phyloP scores from a whole-genome alignment of 1,140 invertebrate species.

The Contarinia nasturtii region DNA sequence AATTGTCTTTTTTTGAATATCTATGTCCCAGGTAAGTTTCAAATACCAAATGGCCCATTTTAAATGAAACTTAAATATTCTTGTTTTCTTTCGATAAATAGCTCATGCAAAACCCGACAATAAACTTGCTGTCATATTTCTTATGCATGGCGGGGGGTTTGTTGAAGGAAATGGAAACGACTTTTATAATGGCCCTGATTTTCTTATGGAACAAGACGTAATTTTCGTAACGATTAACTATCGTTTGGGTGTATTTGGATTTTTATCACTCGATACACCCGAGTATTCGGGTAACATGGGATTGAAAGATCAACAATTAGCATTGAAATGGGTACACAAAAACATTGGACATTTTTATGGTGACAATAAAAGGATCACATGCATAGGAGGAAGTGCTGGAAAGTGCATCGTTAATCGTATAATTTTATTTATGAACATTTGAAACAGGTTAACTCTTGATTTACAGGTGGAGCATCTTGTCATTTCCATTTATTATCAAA shows the following conservation, averaged over 20 bases:
- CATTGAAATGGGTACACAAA: conserved; percentile 48
- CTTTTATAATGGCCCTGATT: conserved; percentile 25
- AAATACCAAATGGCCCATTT: too few relatives aligned
- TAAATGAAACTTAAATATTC: too few relatives aligned
- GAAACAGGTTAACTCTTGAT: too few relatives aligned
- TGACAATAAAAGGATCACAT: conserved; percentile 41
- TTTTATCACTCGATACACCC: conserved; percentile 41
- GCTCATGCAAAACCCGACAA: conserved; percentile 7
- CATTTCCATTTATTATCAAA: conserved; percentile 5
- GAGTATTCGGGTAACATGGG: conserved; percentile 45
- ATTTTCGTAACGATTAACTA: conserved; percentile 40
- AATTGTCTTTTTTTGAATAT: not conserved
- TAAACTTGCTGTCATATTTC: conserved; percentile 37
- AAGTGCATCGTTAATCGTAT: too few relatives aligned
- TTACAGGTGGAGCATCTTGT: conserved; percentile 11
- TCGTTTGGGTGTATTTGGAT: conserved; percentile 43
- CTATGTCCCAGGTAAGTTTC: not conserved
- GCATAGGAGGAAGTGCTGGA: conserved; percentile 42
- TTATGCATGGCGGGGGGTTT: conserved; percentile 43
- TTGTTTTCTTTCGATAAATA: too few relatives aligned
- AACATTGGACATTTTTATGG: conserved; percentile 55
- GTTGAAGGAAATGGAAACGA: conserved; percentile 18
- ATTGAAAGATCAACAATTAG: conserved; percentile 48
- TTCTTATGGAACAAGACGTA: conserved; percentile 31
- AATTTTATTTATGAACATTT: too few relatives aligned